phyloP scores from a whole-genome alignment of 2,797 vertebrate species.

The Enteromius viviparus region DNA sequence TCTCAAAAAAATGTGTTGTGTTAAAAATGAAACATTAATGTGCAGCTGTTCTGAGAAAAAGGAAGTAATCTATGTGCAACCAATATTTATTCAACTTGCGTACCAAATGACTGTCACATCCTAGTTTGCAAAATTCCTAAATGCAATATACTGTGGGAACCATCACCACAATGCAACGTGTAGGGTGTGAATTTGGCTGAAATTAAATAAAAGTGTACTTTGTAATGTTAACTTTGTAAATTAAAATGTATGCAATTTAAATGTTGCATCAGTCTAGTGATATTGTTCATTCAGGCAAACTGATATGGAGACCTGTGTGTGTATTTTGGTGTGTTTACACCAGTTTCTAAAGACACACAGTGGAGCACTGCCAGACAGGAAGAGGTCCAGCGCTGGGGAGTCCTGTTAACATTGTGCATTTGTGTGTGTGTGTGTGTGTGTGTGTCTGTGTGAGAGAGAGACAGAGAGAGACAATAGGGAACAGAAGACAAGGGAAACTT shows the following conservation, averaged over 20 bases:
- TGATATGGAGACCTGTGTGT: slow-evolving; percentile 3
- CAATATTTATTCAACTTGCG: slow-evolving; percentile 6
- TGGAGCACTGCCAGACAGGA: slow-evolving; percentile 60
- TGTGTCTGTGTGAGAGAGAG: slow-evolving; percentile 29
- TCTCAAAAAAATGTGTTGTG: not conserved
- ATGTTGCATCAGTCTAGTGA: not conserved
- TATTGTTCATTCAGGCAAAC: slow-evolving; percentile 11
- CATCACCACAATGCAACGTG: not conserved
- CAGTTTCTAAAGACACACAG: slow-evolving; percentile 49
- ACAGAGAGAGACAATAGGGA: not conserved
- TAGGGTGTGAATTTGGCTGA: not conserved
- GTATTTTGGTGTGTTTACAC: slow-evolving; percentile 44
- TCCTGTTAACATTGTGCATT: slow-evolving; percentile 50
- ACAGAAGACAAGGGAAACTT: slow-evolving; percentile 3
- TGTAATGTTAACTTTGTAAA: not conserved
- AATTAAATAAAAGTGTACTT: not conserved
- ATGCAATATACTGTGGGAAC: slow-evolving; percentile 12
- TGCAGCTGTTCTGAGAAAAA: slow-evolving; percentile 6
- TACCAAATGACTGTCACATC: not conserved
- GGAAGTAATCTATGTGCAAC: slow-evolving; percentile 12
- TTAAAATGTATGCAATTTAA: not conserved
- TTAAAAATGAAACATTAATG: not conserved
- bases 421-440: slow-evolving; percentile 14
- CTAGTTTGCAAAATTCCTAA: not conserved
- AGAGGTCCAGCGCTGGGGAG: slow-evolving; percentile 53